phyloP scores from a whole-genome alignment of 1,140 invertebrate species.

The Bombus superbus region DNA sequence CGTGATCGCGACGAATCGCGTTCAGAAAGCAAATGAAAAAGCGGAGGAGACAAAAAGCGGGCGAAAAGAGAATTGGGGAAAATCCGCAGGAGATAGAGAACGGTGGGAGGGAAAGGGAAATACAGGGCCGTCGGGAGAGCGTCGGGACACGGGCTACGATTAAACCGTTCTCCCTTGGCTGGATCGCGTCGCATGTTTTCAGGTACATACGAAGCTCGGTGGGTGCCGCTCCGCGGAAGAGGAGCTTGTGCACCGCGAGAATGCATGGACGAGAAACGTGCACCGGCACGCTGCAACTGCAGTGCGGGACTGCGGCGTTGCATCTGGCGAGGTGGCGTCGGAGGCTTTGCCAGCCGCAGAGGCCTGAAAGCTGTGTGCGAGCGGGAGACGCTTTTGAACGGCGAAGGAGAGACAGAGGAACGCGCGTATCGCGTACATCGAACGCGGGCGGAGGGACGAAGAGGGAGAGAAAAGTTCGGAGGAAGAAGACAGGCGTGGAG shows the following conservation, averaged over 20 bases:
- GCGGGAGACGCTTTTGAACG: slow-evolving; percentile 48
- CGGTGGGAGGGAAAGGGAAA: too few relatives aligned
- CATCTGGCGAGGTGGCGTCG: slow-evolving; percentile 69
- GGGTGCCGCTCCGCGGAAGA: not conserved
- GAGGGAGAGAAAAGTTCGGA: slow-evolving; percentile 40
- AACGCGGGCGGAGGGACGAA: slow-evolving; percentile 13
- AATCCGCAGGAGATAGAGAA: too few relatives aligned
- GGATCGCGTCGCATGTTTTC: slow-evolving; percentile 20
- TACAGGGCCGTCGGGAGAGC: too few relatives aligned
- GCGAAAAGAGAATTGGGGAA: not conserved
- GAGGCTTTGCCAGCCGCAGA: slow-evolving; percentile 58
- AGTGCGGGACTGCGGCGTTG: slow-evolving; percentile 76
- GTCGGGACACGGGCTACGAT: not conserved
- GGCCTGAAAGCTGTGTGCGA: slow-evolving; percentile 57
- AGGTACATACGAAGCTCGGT: not conserved
- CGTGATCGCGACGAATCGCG: not conserved
- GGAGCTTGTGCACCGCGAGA: slow-evolving; percentile 13
- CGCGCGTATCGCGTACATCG: slow-evolving; percentile 3
- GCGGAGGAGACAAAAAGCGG: not conserved
- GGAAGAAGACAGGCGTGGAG: slow-evolving; percentile 52
- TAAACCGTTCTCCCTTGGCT: slow-evolving; percentile 13
- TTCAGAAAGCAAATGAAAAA: not conserved
- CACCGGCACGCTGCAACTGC: slow-evolving; percentile 70
- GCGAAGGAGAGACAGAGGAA: slow-evolving; percentile 19
- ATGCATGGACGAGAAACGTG: slow-evolving; percentile 19